Conservation (phyloP, 2,113 vertebrate species). For the Campylomormyrus tamandua region DNA sequence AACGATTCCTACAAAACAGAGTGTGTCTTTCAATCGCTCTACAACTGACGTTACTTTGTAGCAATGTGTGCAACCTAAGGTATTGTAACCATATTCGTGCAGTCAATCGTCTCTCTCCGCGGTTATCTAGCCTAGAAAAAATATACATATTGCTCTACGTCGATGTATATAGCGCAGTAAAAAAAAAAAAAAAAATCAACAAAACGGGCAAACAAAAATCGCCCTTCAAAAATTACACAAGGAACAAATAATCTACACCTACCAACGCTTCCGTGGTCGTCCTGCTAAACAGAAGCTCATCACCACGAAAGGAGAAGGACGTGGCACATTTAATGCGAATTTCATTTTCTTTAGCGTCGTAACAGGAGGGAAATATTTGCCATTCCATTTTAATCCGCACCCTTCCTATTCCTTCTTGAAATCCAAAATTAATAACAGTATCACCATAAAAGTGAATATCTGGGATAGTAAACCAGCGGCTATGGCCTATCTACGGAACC, state of each 20-base stretch:
- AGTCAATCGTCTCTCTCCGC: background rate
- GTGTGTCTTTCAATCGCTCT: background rate
- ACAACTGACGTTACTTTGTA: background rate
- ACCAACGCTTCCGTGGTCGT: background rate
- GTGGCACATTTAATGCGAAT: background rate
- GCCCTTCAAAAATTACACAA: background rate
- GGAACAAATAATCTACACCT: background rate
- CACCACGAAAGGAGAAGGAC: background rate
- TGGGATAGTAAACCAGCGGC: background rate
- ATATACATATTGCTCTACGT: background rate
- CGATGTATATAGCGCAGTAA: background rate
- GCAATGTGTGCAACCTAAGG: background rate
- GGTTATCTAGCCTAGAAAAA: background rate
- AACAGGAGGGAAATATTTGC: background rate
- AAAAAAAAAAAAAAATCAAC: background rate
- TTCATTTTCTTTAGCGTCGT: background rate
- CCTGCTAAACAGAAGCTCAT: background rate
- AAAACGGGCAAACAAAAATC: background rate
- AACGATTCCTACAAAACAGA: background rate
- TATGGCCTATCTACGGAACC: background rate
- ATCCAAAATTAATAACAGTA: background rate
- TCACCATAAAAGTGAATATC: background rate
- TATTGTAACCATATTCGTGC: background rate
- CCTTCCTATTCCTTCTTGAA: background rate
- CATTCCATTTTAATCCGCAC: background rate